Evolutionary conservation across 1,140 invertebrate genomes (phyloP), one percentile per base, ranked within the genome.

Genomic region (Lordiphosa mommai): DNA sequence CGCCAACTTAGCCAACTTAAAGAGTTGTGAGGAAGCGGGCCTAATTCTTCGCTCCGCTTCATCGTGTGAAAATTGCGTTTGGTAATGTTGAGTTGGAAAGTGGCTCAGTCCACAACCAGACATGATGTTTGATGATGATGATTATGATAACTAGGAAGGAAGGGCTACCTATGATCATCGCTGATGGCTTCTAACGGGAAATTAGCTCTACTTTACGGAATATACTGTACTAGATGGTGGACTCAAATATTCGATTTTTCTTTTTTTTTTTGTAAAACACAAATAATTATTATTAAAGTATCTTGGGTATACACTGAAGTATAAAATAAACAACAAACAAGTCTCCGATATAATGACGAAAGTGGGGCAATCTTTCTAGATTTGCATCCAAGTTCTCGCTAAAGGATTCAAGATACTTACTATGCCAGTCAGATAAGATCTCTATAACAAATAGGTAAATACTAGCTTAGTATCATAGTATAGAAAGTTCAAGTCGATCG

Each of bases 41-140:
- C 23, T 6, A 27, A 27, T 27, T 27, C 23, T 27, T 37, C 32
- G 8, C 49, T 49, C 30, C 12, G 14, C 44, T 67, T 59, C 34
- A 40, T 50, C 63, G 64, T 67, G 64, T 67, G 64, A 67, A 67
- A 67, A 67, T 46, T 58, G 64, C 46, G 20, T 58, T 38, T 63
- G 32, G 43, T 64, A 4, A 46, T 13, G 23, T 30, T 47, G 29
- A 47, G 12, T 30, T 16, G 60, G 30, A 63, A 63, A 55, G 43
- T 56, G 50, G 56, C 49, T 33, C 41, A 64, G 23, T 27, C 23
- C 23, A 27, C 23, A 27, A 43, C 41, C 29, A 23, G 16, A 32
- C 41, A 37, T 51, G 36, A 61, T 27, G 55, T 36, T 36, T 14
- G 36, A 48, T 48, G 32, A 48, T 29, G 40, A 43, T 48, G 40